A percentile compares a stretch with the other conserved stretches of the same genome.
Evolutionary conservation across 2,888 invertebrate genomes (phyloP).

Genomic region (Campoplex capitator): DNA sequence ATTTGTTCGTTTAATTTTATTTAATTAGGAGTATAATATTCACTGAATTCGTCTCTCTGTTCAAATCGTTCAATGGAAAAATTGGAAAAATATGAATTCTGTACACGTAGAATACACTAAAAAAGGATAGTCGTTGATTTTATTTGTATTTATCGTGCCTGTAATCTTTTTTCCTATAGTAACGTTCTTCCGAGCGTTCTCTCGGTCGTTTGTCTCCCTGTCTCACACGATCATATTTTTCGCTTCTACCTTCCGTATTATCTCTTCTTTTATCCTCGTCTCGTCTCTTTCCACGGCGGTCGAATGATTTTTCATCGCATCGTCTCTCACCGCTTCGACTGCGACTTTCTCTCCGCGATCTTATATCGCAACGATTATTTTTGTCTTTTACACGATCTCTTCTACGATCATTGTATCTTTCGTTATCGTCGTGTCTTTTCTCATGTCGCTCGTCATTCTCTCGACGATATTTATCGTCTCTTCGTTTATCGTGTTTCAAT

Average conservation of each 20-base stretch:
- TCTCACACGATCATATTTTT: constrained; percentile 65
- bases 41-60: not conserved
- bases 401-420: constrained; percentile 56
- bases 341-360: constrained; percentile 58
- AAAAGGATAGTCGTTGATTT: not conserved
- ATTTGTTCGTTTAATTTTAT: not conserved
- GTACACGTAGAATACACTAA: constrained; percentile 50
- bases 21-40: not conserved
- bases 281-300: constrained; percentile 44
- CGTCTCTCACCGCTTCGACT: constrained; percentile 67
- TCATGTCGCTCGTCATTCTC: constrained; percentile 67
- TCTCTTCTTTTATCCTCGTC: constrained; percentile 63
- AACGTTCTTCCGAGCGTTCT: constrained; percentile 69
- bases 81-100: constrained; percentile 60
- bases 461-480: constrained; percentile 60
- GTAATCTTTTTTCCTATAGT: constrained; percentile 56
- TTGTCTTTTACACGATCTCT: constrained; percentile 61
- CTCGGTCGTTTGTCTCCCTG: constrained; percentile 70
- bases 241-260: constrained; percentile 60
- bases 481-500: constrained; percentile 59
- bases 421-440: constrained; percentile 64
- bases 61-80: constrained; percentile 24
- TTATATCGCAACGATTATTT: constrained; percentile 53
- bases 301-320: constrained; percentile 43
- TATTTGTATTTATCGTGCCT: constrained; percentile 64